A percentile compares a stretch with the other conserved stretches of the same genome.
phyloP scores from a whole-genome alignment of 2,113 vertebrate species.

The Myiagra hebetior region DNA sequence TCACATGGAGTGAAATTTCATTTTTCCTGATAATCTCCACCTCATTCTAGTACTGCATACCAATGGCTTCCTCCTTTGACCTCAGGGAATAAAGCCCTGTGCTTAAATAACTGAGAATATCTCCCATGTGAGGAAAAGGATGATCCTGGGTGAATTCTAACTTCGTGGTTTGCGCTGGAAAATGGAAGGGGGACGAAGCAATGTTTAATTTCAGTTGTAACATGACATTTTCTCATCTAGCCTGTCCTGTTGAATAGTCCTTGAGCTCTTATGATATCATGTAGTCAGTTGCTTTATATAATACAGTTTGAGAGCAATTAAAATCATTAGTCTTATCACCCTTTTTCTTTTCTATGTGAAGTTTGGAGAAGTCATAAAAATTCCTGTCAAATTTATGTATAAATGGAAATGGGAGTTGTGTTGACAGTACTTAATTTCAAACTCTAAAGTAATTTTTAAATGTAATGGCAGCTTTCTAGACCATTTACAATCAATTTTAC shows the following conservation, averaged over 20 bases:
- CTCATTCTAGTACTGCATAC: neutral
- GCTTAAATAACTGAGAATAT: neutral
- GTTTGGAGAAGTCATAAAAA: slow-evolving; percentile 13
- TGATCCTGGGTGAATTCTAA: neutral
- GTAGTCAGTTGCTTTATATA: neutral
- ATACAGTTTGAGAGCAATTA: neutral
- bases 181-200: neutral
- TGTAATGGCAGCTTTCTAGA: slow-evolving; percentile 37
- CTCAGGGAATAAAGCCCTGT: neutral
- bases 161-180: accelerated
- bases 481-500: slow-evolving; percentile 2
- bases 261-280: neutral
- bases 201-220: neutral
- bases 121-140: neutral
- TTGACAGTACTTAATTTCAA: slow-evolving; percentile 39
- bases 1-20: neutral
- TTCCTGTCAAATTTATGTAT: neutral
- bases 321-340: neutral
- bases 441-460: slow-evolving; percentile 37
- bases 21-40: neutral
- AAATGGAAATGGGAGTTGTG: slow-evolving; percentile 12
- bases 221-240: neutral
- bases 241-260: neutral
- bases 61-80: neutral
- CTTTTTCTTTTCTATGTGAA: neutral